Conservation (phyloP, 2,888 invertebrate species). For the Coleophora flavipennella region DNA sequence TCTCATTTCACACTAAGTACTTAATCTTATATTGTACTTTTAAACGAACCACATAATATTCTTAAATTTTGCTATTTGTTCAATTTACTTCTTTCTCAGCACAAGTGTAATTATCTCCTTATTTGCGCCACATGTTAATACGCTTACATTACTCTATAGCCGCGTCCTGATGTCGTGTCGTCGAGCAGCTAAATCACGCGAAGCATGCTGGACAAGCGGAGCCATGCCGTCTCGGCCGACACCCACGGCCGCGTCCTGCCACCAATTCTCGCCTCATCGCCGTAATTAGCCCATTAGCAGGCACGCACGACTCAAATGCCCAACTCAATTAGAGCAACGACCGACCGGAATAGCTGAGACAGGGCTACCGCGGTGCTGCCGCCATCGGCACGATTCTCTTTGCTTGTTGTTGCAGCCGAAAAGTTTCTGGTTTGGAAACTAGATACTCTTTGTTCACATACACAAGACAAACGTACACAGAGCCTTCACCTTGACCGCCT, state of each 20-base stretch:
- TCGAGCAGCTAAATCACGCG: conserved; percentile 11
- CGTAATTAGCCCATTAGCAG: conserved; percentile 69
- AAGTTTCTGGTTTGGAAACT: too few species aligned
- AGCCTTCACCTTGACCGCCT: too few species aligned
- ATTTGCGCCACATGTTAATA: too few species aligned
- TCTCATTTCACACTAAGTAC: too few species aligned
- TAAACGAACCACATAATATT: too few species aligned
- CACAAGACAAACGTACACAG: too few species aligned
- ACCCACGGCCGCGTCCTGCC: conserved; percentile 40
- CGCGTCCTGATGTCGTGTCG: background rate
- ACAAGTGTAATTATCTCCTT: too few species aligned
- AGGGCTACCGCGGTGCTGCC: background rate
- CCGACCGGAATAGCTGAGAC: conserved; percentile 6
- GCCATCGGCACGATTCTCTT: background rate
- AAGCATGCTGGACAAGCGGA: conserved; percentile 38
- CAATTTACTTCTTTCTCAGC: too few species aligned
- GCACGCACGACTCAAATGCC: conserved; percentile 68
- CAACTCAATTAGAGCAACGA: conserved; percentile 61
- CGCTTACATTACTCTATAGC: too few species aligned
- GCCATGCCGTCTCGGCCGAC: conserved; percentile 57
- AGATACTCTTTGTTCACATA: too few species aligned
- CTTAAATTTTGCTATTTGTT: too few species aligned
- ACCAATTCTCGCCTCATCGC: conserved; percentile 60
- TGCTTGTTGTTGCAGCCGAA: background rate
- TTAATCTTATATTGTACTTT: too few species aligned